These are phyloP conservation scores for Poecilia latipinna DNA, from an alignment of 2,113 vertebrate species.

Conservation along the genomic window DNA sequence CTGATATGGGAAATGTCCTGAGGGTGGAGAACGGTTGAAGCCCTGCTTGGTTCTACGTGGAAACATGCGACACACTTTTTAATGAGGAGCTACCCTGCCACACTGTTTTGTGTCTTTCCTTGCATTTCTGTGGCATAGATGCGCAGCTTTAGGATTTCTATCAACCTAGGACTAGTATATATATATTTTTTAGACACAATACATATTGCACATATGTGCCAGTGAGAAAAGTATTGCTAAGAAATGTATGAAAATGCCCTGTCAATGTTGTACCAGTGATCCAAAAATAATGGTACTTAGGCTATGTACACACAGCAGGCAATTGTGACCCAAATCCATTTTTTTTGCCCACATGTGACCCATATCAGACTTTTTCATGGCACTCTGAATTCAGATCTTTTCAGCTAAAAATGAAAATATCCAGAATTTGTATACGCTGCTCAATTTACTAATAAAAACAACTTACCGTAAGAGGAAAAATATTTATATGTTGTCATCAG, in stretches of 20 bases:
- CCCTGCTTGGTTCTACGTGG: slow-evolving; percentile 2
- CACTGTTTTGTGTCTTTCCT: neutral
- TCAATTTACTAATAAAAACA: no score
- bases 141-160: neutral
- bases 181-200: neutral
- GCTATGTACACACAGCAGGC: neutral
- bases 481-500: no score
- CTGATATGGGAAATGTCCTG: slow-evolving; percentile 56
- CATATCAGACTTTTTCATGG: no score
- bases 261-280: no score
- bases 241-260: neutral
- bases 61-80: slow-evolving; percentile 17
- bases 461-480: no score
- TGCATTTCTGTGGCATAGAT: neutral
- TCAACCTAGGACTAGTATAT: neutral
- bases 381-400: no score
- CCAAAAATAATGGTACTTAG: neutral
- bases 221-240: neutral
- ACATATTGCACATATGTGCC: neutral
- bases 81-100: neutral
- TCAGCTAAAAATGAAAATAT: no score
- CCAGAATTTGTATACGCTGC: no score
- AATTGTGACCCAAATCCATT: no score
- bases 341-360: no score
- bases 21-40: slow-evolving; percentile 11